These are phyloP conservation scores for Ptilonorhynchus violaceus DNA, from an alignment of 2,113 vertebrate genomes.

Conservation along the genomic window DNA sequence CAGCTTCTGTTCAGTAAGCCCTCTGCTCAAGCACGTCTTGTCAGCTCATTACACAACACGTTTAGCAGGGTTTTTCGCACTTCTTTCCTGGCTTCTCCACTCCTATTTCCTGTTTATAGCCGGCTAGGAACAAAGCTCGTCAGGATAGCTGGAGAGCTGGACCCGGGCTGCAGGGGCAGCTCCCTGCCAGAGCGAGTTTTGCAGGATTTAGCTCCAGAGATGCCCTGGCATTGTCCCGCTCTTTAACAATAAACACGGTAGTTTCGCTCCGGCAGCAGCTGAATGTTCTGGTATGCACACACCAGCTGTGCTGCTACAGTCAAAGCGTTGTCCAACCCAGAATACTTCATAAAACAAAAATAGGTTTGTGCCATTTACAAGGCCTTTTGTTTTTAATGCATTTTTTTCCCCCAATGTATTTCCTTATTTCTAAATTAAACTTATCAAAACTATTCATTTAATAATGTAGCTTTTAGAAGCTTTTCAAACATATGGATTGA, in stretches of 20 bases:
- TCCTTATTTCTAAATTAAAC: neutral
- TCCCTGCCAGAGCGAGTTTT: neutral
- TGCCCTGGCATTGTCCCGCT: neutral
- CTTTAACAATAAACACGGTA: neutral
- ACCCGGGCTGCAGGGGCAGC: accelerated
- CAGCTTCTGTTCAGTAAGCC: conserved; percentile 34
- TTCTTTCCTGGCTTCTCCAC: neutral
- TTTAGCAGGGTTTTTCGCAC: neutral
- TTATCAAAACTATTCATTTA: neutral
- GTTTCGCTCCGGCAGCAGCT: neutral
- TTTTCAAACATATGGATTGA: neutral
- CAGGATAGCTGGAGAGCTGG: neutral
- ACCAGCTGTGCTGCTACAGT: neutral
- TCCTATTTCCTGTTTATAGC: neutral
- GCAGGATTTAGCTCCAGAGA: neutral
- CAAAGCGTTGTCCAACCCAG: neutral
- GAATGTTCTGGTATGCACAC: neutral
- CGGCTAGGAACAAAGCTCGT: neutral
- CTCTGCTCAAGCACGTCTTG: neutral
- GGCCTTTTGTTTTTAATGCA: neutral
- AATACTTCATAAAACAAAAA: neutral
- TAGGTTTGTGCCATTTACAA: neutral
- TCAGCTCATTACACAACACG: neutral
- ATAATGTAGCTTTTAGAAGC: neutral
- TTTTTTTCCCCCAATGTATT: neutral